These are phyloP conservation scores for Mythimna ferrago DNA, from an alignment of 2,888 invertebrate genomes.

Conservation along the genomic window DNA sequence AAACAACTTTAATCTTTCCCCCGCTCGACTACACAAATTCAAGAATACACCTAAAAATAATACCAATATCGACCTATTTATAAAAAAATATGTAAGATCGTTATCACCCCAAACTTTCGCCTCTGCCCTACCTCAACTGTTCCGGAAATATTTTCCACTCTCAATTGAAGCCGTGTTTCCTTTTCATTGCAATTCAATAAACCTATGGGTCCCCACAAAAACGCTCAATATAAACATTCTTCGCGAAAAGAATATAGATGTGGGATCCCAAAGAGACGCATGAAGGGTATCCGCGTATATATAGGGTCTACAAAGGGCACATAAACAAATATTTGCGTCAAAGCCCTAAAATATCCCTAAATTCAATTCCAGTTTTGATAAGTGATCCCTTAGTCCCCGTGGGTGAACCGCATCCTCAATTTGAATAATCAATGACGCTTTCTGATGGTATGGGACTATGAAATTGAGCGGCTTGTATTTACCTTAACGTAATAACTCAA, in stretches of 20 bases:
- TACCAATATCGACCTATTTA: too few relatives aligned
- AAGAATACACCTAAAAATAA: neutral
- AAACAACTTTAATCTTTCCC: neutral
- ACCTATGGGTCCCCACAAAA: slow-evolving; percentile 37
- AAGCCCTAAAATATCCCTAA: slow-evolving; percentile 58
- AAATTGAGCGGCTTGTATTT: slow-evolving; percentile 9
- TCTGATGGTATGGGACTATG: slow-evolving; percentile 17
- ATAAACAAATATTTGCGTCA: slow-evolving; percentile 63
- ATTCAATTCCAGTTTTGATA: slow-evolving; percentile 75
- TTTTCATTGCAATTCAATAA: slow-evolving; percentile 55
- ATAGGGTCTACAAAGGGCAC: slow-evolving; percentile 44
- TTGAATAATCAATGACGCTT: slow-evolving; percentile 71
- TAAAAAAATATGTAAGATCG: neutral
- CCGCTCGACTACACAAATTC: neutral
- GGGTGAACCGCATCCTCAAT: slow-evolving; percentile 64
- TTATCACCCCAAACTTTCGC: slow-evolving; percentile 2
- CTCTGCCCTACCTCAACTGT: neutral
- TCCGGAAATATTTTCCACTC: slow-evolving; percentile 11
- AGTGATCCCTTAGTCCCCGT: slow-evolving; percentile 68
- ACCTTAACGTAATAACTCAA: slow-evolving; percentile 5
- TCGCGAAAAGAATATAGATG: slow-evolving; percentile 43
- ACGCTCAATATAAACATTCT: slow-evolving; percentile 47
- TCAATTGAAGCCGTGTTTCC: slow-evolving; percentile 1
- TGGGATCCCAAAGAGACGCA: slow-evolving; percentile 44
- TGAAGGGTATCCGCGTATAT: slow-evolving; percentile 32